A percentile compares a stretch with the other conserved stretches of the same genome.
phyloP scores from a whole-genome alignment of 2,797 vertebrate species.

The Pangasius mekongensis region DNA sequence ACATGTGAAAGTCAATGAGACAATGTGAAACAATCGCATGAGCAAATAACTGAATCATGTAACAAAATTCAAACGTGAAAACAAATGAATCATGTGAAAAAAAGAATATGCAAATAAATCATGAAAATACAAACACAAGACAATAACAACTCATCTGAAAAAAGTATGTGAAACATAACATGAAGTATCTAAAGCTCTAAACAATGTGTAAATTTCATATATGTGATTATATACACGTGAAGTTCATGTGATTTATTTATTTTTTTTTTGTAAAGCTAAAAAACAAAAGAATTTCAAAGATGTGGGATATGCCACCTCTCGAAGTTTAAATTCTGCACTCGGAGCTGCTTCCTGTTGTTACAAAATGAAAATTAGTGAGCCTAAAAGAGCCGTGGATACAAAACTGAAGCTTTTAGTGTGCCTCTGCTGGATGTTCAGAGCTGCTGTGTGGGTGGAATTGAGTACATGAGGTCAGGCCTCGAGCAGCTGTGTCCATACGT shows the following conservation, averaged over 20 bases:
- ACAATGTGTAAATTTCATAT: background rate
- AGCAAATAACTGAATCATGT: background rate
- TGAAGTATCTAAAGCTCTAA: background rate
- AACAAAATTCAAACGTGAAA: background rate
- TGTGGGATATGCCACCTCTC: background rate
- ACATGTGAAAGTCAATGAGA: background rate
- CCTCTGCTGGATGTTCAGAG: conserved; percentile 1
- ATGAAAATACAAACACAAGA: background rate
- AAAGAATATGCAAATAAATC: background rate
- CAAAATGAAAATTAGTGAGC: background rate
- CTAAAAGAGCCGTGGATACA: conserved; percentile 1
- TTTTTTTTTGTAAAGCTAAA: background rate
- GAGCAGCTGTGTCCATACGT: conserved; percentile 48
- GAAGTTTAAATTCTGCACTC: background rate
- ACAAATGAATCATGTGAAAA: background rate
- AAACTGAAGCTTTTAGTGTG: conserved; percentile 4
- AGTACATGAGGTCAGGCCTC: conserved; percentile 68
- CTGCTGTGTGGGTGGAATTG: conserved; percentile 45
- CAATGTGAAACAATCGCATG: background rate
- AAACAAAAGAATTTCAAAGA: background rate
- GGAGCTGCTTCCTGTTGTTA: background rate
- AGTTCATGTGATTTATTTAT: background rate
- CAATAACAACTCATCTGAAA: background rate
- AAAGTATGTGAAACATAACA: background rate
- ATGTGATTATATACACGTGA: background rate